Percentiles rank a stretch among this genome's conserved stretches.
Conservation (phyloP, 2,113 vertebrate species). For the Macrotis lagotis region DNA sequence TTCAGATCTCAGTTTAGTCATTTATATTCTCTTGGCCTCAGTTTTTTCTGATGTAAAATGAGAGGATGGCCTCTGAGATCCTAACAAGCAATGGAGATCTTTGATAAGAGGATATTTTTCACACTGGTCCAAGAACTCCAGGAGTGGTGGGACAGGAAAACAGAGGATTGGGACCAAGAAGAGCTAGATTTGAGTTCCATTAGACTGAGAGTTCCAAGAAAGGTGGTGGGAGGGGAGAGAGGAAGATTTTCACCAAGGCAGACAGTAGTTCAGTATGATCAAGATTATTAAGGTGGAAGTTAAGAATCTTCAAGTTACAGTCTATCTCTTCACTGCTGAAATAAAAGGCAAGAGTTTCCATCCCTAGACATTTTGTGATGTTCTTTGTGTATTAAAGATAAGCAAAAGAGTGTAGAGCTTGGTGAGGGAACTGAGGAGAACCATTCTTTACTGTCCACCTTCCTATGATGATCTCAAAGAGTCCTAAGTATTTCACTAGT, state of each 20-base stretch:
- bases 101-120: neutral
- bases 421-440: neutral
- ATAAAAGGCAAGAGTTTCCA: neutral
- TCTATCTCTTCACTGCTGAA: neutral
- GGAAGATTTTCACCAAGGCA: neutral
- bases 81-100: neutral
- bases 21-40: neutral
- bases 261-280: neutral
- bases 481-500: neutral
- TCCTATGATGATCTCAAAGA: neutral
- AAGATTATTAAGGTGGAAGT: neutral
- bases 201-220: neutral
- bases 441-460: neutral
- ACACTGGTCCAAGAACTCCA: neutral
- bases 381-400: neutral
- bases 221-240: neutral
- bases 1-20: neutral
- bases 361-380: neutral
- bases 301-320: neutral
- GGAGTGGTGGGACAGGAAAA: neutral
- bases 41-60: neutral
- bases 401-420: neutral
- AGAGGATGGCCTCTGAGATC: neutral
- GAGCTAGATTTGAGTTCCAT: neutral
- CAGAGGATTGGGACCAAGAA: neutral